phyloP scores from a whole-genome alignment of 1,140 invertebrate species.

The Bradysia coprophila region DNA sequence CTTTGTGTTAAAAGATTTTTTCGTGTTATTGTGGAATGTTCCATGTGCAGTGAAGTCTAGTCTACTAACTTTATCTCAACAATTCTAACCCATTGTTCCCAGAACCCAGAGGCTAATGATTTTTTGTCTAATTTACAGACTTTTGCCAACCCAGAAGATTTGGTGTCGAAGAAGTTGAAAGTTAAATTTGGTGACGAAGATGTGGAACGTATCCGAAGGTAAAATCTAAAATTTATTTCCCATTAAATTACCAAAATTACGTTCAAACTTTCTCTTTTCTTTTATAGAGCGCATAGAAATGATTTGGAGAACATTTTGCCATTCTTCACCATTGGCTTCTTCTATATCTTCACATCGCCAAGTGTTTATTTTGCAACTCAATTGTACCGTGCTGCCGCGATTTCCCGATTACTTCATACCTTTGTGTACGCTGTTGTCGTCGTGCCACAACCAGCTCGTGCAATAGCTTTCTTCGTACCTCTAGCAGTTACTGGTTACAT shows the following conservation, averaged over 20 bases:
- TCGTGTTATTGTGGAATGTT: too few species aligned
- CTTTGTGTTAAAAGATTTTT: too few species aligned
- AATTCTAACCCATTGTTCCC: too few species aligned
- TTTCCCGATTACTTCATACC: slow-evolving; percentile 38
- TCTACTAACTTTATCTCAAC: too few species aligned
- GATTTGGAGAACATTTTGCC: slow-evolving; percentile 56
- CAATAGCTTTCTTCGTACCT: slow-evolving; percentile 29
- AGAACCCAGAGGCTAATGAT: too few species aligned
- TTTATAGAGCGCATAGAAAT: slow-evolving; percentile 45
- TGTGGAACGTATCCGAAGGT: slow-evolving; percentile 31
- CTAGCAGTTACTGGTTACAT: slow-evolving; percentile 30
- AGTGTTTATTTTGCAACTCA: slow-evolving; percentile 25
- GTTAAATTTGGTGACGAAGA: slow-evolving; percentile 30
- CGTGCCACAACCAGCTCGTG: slow-evolving; percentile 34
- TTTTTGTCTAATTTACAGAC: too few species aligned
- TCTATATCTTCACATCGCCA: slow-evolving; percentile 43
- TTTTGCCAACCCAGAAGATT: slow-evolving; percentile 37
- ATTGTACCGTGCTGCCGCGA: slow-evolving; percentile 38
- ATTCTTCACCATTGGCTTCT: slow-evolving; percentile 38
- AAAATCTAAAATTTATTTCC: too few species aligned
- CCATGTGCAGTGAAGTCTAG: too few species aligned
- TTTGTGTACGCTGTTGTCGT: slow-evolving; percentile 37
- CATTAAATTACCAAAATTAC: too few species aligned
- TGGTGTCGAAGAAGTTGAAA: slow-evolving; percentile 18
- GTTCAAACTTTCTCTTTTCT: too few species aligned